Base-by-base conservation (phyloP, 2,888 invertebrate species). In the Teleiodes luculella region DNA sequence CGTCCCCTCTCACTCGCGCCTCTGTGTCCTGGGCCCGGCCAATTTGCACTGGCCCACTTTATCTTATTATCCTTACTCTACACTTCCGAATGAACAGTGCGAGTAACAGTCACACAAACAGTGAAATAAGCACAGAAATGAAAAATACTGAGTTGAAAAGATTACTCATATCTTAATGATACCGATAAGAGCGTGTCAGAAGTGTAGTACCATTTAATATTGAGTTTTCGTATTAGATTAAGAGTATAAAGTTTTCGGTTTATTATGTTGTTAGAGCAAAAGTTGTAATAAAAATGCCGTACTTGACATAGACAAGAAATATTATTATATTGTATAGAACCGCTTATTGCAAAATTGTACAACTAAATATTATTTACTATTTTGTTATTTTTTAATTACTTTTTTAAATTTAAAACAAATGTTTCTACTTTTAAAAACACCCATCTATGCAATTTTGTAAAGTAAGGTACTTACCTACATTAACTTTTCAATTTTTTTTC, bases 41-140 rank as follows among this genome's bases (percentile, higher is more conserved):
- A 81, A 78, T 78, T 80, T 74, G 63, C n/a, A 67, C 62, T 70
- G 80, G 59, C 74, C 79, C 70, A 78, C 64, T 50, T 50, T 50
- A 37, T 14, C 39, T 30, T 20, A 50, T 50, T 50, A 50, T 50
- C 50, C 36, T 50, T 37, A 50, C 48, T 1, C 48, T 20, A 18
- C 13, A 20, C 20, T 13, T 24, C 13, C n/a, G 14, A 28, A 28
- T n/a, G 28, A 13, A 43, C 24, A 43, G 20, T 43, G 28, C 6
- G 13, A 43, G 43, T 24, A 43, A 28, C 43, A 43, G 28, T 28
- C 43, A 43, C n/a, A 28, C 24, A 28, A 33, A 33, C 10, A 33
- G 33, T 33, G 13, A n/a, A 24, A 10, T 24, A 13, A 6, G 1
- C 43, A 28, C 43, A 43, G 43, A 43, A 24, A 43, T 24, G 24